Percentiles rank a stretch among this genome's conserved stretches.
phyloP scores from a whole-genome alignment of 2,113 vertebrate species.

The Corythornis cristatus region DNA sequence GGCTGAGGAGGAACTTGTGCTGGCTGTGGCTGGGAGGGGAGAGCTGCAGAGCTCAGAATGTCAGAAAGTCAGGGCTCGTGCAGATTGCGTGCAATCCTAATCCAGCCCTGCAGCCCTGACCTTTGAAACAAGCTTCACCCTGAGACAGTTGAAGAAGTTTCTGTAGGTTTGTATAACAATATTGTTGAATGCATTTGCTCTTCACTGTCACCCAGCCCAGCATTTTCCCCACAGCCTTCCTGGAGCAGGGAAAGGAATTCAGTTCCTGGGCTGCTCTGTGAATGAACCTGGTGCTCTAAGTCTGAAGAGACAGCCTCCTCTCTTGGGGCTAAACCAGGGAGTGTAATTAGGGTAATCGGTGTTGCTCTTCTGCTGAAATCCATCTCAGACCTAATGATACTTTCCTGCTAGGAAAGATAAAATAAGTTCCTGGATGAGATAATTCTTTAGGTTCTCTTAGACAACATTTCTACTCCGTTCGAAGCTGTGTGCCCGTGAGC shows the following conservation, averaged over 20 bases:
- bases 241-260: background rate
- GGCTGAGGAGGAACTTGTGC: background rate
- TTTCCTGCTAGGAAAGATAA: slow-evolving; percentile 27
- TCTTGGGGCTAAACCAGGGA: slow-evolving; percentile 1
- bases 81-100: slow-evolving; percentile 66
- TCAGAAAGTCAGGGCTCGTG: slow-evolving; percentile 15
- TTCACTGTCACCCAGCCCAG: background rate
- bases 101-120: slow-evolving; percentile 67
- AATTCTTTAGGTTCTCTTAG: background rate
- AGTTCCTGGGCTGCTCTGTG: background rate
- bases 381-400: slow-evolving; percentile 7
- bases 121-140: slow-evolving; percentile 55
- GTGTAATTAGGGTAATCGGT: background rate
- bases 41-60: slow-evolving; percentile 32
- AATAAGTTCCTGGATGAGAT: slow-evolving; percentile 1
- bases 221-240: background rate
- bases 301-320: background rate
- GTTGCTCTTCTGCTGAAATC: slow-evolving; percentile 19
- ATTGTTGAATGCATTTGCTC: slow-evolving; percentile 11
- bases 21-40: background rate
- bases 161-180: background rate
- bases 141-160: slow-evolving; percentile 39
- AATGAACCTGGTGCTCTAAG: background rate
- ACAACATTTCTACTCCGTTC: background rate
- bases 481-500: background rate